These are phyloP conservation scores for Auanema freiburgensis DNA, from an alignment of 2,888 invertebrate species.

Conservation along the genomic window DNA sequence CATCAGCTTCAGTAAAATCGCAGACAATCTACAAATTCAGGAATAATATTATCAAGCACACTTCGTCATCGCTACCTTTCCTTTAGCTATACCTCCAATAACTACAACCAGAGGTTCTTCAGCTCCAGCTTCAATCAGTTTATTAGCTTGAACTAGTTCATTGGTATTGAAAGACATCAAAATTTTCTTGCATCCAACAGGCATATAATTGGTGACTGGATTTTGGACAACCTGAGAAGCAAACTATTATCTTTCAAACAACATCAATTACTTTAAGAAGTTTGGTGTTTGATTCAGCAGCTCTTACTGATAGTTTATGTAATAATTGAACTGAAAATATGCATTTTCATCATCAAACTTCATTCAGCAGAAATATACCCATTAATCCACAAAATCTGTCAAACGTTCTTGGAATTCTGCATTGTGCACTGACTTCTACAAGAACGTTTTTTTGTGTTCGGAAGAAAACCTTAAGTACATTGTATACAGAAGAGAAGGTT, in stretches of 20 bases:
- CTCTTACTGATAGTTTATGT: constrained; percentile 88
- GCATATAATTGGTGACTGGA: constrained; percentile 89
- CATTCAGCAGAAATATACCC: constrained; percentile 71
- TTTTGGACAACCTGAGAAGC: constrained; percentile 77
- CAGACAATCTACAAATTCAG: background rate
- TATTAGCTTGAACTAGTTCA: constrained; percentile 36
- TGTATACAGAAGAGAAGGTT: background rate
- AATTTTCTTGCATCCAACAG: constrained; percentile 87
- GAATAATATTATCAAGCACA: background rate
- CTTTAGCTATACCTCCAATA: constrained; percentile 96
- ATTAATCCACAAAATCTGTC: constrained; percentile 94
- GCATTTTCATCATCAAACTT: background rate
- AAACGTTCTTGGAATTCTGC: constrained; percentile 92
- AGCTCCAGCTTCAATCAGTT: constrained; percentile 32
- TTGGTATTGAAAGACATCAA: constrained; percentile 80
- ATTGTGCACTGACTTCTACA: constrained; percentile 81
- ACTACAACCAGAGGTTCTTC: constrained; percentile 80
- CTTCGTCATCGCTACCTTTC: constrained; percentile 72
- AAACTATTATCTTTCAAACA: background rate
- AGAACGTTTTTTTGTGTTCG: constrained; percentile 68
- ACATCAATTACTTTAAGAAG: constrained; percentile 74
- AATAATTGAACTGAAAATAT: constrained; percentile 81
- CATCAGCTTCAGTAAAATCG: constrained; percentile 86
- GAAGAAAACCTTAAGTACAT: constrained; percentile 69
- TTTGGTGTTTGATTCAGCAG: constrained; percentile 84